Conservation (phyloP, 2,113 vertebrate species). For the Prinia subflava region DNA sequence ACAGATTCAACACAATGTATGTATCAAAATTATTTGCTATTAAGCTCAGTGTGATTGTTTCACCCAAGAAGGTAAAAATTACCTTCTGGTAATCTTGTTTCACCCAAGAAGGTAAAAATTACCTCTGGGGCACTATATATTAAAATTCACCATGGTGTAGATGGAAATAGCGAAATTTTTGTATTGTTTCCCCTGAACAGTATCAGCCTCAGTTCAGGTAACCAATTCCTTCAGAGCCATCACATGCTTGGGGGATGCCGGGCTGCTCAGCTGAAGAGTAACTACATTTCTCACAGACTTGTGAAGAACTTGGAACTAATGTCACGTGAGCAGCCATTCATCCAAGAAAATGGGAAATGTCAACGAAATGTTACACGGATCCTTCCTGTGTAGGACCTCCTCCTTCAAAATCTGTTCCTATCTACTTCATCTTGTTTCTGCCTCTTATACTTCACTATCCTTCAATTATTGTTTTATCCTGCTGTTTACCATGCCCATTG, state of each 20-base stretch:
- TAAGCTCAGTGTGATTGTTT: background rate
- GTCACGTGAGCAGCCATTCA: background rate
- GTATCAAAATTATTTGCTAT: background rate
- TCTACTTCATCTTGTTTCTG: background rate
- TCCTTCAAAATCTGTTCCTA: background rate
- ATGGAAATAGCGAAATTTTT: background rate
- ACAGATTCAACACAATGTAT: background rate
- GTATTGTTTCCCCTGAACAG: rapidly evolving
- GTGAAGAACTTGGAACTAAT: background rate
- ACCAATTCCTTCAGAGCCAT: background rate
- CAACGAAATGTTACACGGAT: rapidly evolving
- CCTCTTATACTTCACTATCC: background rate
- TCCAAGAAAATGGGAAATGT: background rate
- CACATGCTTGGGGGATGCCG: rapidly evolving
- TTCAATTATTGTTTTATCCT: background rate
- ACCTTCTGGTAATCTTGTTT: too few species aligned
- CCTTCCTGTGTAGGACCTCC: background rate
- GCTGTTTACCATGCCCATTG: background rate
- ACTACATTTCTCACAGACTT: background rate
- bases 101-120: too few species aligned
- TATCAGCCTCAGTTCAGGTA: background rate
- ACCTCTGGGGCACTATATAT: background rate
- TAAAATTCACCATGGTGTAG: background rate
- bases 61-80: background rate
- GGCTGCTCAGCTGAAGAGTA: background rate